These are phyloP conservation scores for Phenganax subtilis DNA, from an alignment of 92 coral and sea anemone species.

Conservation along the genomic window DNA sequence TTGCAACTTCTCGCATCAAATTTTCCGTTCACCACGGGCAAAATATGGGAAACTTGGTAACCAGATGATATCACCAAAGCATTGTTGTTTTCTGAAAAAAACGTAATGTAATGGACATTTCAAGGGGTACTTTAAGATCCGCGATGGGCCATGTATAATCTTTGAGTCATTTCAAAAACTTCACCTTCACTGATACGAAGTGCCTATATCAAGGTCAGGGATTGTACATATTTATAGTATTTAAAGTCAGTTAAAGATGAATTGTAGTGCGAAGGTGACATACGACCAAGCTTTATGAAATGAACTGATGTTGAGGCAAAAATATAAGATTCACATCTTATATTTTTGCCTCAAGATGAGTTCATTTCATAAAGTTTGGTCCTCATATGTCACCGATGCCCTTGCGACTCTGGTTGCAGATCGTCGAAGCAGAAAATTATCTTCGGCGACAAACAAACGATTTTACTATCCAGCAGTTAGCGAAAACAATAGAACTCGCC, in stretches of 20 bases:
- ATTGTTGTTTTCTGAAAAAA: constrained; percentile 44
- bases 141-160: neutral
- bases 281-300: neutral
- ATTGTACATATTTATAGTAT: too few species aligned
- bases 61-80: constrained; percentile 90
- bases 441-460: too few species aligned
- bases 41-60: constrained; percentile 78
- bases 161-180: neutral
- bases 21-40: constrained; percentile 83
- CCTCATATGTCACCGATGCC: neutral
- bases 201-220: neutral
- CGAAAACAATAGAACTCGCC: too few species aligned
- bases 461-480: too few species aligned
- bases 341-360: too few species aligned
- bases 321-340: too few species aligned
- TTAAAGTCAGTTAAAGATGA: too few species aligned
- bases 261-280: too few species aligned
- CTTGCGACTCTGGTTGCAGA: neutral
- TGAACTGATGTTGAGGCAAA: too few species aligned
- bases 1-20: constrained; percentile 93
- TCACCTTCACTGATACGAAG: neutral
- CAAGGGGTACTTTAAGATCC: neutral
- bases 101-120: neutral
- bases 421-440: neutral
- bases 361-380: neutral